A percentile compares a stretch with the other conserved stretches of the same genome.
These are phyloP conservation scores for Bubo bubo DNA, from an alignment of 2,113 vertebrate species.

Conservation along the genomic window DNA sequence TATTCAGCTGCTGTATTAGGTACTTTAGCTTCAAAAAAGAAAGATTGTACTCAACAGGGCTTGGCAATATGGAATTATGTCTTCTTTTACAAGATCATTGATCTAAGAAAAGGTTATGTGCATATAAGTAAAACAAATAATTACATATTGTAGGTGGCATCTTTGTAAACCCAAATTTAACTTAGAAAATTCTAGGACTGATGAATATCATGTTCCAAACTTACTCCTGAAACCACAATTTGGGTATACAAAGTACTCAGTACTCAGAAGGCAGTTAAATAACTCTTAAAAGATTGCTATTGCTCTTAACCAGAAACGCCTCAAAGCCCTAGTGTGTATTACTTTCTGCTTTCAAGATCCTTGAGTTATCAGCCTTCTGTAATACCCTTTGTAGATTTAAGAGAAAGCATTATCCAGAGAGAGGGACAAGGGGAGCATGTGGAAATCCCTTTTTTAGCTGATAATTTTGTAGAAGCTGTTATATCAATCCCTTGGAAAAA, in stretches of 20 bases:
- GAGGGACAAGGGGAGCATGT: background rate
- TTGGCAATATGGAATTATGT: background rate
- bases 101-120: background rate
- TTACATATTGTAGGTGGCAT: background rate
- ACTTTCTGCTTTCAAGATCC: background rate
- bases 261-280: background rate
- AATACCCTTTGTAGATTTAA: background rate
- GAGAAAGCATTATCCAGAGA: background rate
- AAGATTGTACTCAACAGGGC: background rate
- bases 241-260: background rate
- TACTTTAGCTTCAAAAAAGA: background rate
- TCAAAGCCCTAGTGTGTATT: background rate
- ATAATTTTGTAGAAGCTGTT: background rate
- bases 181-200: background rate
- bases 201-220: background rate
- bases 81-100: background rate
- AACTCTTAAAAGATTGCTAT: background rate
- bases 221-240: background rate
- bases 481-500: background rate
- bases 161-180: background rate
- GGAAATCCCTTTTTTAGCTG: background rate
- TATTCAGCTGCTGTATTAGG: background rate
- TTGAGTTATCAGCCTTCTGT: background rate
- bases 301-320: background rate
- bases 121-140: background rate